Conservation (phyloP, 1,140 invertebrate genomes). For the Drosophila asahinai region DNA sequence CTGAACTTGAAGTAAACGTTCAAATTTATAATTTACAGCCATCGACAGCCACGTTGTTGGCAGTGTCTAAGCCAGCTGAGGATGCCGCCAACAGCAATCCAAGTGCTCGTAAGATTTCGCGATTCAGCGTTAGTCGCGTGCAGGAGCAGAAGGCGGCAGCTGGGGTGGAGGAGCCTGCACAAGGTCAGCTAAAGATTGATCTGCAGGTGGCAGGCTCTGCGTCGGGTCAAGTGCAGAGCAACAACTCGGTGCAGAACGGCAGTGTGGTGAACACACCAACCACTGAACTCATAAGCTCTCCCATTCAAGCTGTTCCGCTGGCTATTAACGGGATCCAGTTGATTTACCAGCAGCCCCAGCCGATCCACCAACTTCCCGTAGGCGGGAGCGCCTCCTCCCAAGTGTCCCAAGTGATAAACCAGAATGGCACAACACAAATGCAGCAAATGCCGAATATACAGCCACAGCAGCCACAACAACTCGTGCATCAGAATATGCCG, state of each 20-base stretch:
- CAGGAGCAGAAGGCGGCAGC: slow-evolving; percentile 69
- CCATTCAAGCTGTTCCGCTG: slow-evolving; percentile 69
- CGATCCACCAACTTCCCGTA: slow-evolving; percentile 23
- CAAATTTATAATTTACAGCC: slow-evolving; percentile 13
- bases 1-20: not conserved
- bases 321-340: slow-evolving; percentile 70
- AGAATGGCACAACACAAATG: slow-evolving; percentile 40
- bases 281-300: slow-evolving; percentile 65
- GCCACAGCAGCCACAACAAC: slow-evolving; percentile 43
- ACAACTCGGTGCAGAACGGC: slow-evolving; percentile 54
- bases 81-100: slow-evolving; percentile 33
- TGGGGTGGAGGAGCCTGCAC: slow-evolving; percentile 47
- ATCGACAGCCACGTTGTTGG: slow-evolving; percentile 23
- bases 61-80: slow-evolving; percentile 49
- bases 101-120: slow-evolving; percentile 75
- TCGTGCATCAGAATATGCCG: slow-evolving; percentile 50
- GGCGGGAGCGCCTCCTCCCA: slow-evolving; percentile 1
- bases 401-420: slow-evolving; percentile 35
- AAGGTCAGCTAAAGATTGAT: slow-evolving; percentile 72
- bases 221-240: slow-evolving; percentile 39
- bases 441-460: slow-evolving; percentile 40
- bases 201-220: slow-evolving; percentile 50
- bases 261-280: slow-evolving; percentile 76
- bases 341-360: slow-evolving; percentile 69
- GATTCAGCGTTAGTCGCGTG: slow-evolving; percentile 83